Percentiles rank a stretch among this genome's conserved stretches.
phyloP scores from a whole-genome alignment of 2,113 vertebrate genomes.

The Thomomys bottae region DNA sequence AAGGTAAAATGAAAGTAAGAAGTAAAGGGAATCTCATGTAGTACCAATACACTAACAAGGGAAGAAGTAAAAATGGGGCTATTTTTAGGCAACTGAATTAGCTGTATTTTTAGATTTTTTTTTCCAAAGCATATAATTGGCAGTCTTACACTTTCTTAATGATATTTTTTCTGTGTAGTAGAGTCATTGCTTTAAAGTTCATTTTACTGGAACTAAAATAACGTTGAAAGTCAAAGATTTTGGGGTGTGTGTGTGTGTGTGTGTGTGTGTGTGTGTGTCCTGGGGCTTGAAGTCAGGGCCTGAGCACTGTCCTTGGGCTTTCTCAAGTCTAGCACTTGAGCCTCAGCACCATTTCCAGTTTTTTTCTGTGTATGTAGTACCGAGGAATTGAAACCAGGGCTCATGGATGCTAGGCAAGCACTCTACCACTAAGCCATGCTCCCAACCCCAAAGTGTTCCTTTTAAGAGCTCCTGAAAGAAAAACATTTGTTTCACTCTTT shows the following conservation, averaged over 20 bases:
- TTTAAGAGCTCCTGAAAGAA: conserved; percentile 13
- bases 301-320: too few species aligned
- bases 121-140: not conserved
- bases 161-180: not conserved
- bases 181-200: conserved; percentile 15
- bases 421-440: too few species aligned
- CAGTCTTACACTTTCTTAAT: conserved; percentile 6
- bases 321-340: too few species aligned
- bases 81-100: not conserved
- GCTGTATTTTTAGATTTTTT: not conserved
- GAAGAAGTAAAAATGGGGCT: not conserved
- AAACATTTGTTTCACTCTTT: not conserved
- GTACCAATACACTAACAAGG: not conserved
- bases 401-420: too few species aligned
- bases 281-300: too few species aligned
- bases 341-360: too few species aligned
- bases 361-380: too few species aligned
- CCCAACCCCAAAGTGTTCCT: conserved; percentile 44
- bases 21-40: not conserved
- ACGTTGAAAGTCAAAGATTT: not conserved
- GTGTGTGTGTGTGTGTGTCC: too few species aligned
- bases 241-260: too few species aligned
- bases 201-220: conserved; percentile 26
- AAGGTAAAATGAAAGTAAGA: not conserved
- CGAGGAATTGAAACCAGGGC: too few species aligned